Percentiles rank a stretch among this genome's conserved stretches.
phyloP scores from a whole-genome alignment of 2,888 invertebrate species.

The Lithophane semibrunnea region DNA sequence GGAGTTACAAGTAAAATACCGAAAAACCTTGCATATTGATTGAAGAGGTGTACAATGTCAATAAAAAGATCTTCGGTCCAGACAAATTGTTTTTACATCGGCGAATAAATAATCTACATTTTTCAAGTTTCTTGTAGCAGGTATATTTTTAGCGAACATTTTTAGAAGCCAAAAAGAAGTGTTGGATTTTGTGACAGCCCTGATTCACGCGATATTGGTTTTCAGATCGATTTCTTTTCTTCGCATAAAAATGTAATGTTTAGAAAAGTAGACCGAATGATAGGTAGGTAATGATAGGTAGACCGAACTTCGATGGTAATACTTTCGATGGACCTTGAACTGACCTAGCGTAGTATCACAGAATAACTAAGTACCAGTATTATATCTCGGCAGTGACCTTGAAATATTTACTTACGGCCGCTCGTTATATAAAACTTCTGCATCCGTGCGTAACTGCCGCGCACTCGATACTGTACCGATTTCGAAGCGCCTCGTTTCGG shows the following conservation, averaged over 20 bases:
- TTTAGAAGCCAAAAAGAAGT: neutral
- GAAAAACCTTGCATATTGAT: neutral
- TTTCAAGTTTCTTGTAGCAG: neutral
- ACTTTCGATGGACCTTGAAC: too few species aligned
- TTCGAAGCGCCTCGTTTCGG: too few species aligned
- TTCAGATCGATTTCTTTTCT: neutral
- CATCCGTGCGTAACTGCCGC: too few species aligned
- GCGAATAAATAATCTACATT: neutral
- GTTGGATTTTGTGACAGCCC: neutral
- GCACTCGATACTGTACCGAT: too few species aligned
- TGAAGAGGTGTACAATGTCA: neutral
- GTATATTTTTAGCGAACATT: neutral
- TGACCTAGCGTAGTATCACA: too few species aligned
- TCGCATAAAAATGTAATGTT: neutral
- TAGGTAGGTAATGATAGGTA: too few species aligned
- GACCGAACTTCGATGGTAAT: too few species aligned
- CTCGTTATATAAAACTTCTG: too few species aligned
- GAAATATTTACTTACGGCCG: too few species aligned
- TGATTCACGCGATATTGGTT: neutral
- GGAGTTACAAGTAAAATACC: neutral
- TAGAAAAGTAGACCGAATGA: too few species aligned
- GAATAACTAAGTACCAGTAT: too few species aligned
- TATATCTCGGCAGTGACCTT: too few species aligned
- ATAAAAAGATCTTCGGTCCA: neutral
- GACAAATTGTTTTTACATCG: neutral